phyloP scores from a whole-genome alignment of 1,140 invertebrate species.

The Goniozus legneri region DNA sequence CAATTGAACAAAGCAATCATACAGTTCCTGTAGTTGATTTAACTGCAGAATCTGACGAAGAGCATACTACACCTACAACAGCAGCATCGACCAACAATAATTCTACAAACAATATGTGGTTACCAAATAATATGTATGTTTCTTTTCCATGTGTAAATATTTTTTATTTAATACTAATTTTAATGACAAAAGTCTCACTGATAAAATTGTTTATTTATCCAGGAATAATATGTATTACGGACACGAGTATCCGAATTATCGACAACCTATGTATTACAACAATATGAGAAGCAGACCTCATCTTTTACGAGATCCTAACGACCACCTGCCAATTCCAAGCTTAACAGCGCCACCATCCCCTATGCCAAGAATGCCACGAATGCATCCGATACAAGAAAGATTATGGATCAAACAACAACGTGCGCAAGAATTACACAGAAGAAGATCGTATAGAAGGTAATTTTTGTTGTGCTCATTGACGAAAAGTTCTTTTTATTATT shows the following conservation, averaged over 20 bases:
- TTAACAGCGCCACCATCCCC: no score
- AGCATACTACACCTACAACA: slow-evolving; percentile 33
- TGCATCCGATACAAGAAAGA: slow-evolving; percentile 70
- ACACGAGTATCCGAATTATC: slow-evolving; percentile 28
- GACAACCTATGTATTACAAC: slow-evolving; percentile 18
- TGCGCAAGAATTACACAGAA: slow-evolving; percentile 65
- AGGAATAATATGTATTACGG: slow-evolving; percentile 31
- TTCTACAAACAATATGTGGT: no score
- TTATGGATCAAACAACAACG: slow-evolving; percentile 72
- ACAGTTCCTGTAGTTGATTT: slow-evolving; percentile 63
- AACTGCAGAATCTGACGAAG: slow-evolving; percentile 65
- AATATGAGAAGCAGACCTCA: no score
- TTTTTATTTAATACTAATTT: slow-evolving; percentile 5
- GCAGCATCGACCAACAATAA: slow-evolving; percentile 19
- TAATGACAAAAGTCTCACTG: no score
- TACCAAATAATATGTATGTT: no score
- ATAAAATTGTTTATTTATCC: slow-evolving; percentile 13
- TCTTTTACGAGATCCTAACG: no score
- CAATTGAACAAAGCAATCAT: slow-evolving; percentile 29
- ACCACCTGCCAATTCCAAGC: no score
- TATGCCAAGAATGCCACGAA: slow-evolving; percentile 54
- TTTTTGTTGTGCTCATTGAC: not conserved
- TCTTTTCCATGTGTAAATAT: no score
- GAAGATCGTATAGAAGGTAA: slow-evolving; percentile 54
- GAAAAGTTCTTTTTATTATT: not conserved